Conservation (phyloP, 2,797 vertebrate species). For the Pampus argenteus region DNA sequence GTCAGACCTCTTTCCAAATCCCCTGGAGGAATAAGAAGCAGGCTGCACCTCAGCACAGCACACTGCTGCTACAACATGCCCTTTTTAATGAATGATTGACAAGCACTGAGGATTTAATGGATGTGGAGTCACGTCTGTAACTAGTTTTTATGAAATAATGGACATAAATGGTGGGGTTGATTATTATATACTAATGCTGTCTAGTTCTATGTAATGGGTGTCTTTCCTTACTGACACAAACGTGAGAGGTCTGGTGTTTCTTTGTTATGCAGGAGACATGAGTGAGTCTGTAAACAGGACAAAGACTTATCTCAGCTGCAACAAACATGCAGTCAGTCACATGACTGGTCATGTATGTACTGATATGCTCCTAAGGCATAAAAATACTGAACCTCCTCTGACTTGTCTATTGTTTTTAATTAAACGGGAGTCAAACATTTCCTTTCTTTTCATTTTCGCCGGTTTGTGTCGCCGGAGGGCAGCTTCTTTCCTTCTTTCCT, state of each 20-base stretch:
- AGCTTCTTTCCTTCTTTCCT: background rate
- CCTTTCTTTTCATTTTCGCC: too few species aligned
- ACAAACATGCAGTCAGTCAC: slow-evolving; percentile 33
- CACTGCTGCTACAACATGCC: slow-evolving; percentile 17
- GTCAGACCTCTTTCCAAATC: slow-evolving; percentile 28
- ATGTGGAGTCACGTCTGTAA: slow-evolving; percentile 1
- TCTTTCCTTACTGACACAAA: background rate
- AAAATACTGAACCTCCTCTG: background rate
- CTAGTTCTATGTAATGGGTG: background rate
- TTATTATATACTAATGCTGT: background rate
- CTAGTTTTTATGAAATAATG: slow-evolving; percentile 6
- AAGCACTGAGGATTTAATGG: slow-evolving; percentile 11
- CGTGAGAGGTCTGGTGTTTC: background rate
- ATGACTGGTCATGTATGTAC: slow-evolving; percentile 40
- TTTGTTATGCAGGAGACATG: background rate
- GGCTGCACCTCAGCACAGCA: slow-evolving; percentile 2
- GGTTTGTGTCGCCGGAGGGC: fast-evolving
- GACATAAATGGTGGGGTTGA: background rate
- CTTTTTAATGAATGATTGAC: slow-evolving; percentile 38
- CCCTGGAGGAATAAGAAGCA: slow-evolving; percentile 33
- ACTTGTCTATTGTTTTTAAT: background rate
- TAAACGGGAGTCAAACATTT: background rate
- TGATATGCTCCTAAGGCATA: background rate
- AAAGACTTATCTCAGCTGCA: background rate
- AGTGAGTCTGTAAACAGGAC: slow-evolving; percentile 13